Percentiles rank a stretch among this genome's conserved stretches.
Conservation (phyloP, 2,888 invertebrate species). For the Gibbula magus region DNA sequence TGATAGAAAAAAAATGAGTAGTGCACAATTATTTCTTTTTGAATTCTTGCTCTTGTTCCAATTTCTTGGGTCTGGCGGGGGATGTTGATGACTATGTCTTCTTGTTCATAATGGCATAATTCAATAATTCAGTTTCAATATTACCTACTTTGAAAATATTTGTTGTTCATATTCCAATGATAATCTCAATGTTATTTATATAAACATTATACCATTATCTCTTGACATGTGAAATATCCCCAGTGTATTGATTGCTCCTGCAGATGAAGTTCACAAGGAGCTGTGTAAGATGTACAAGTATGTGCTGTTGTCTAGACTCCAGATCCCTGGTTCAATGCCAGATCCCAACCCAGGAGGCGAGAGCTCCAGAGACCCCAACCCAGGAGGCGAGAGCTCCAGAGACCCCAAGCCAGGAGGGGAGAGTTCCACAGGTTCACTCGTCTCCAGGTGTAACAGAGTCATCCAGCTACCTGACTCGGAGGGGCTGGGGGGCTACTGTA, state of each 20-base stretch:
- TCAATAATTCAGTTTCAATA: too few relatives aligned
- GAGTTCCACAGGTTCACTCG: background rate
- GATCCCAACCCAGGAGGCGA: background rate
- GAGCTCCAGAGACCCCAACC: background rate
- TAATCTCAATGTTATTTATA: too few relatives aligned
- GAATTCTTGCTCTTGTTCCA: too few relatives aligned
- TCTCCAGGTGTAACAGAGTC: slow-evolving; percentile 47
- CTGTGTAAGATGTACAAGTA: slow-evolving; percentile 26
- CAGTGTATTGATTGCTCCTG: background rate
- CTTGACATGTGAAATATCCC: too few relatives aligned
- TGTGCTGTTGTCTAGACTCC: slow-evolving; percentile 38
- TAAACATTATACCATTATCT: too few relatives aligned
- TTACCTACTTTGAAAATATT: too few relatives aligned
- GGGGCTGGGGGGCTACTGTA: slow-evolving; percentile 78
- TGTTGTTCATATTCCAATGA: too few relatives aligned
- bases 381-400: background rate
- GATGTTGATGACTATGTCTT: too few relatives aligned
- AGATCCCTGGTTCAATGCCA: slow-evolving; percentile 11
- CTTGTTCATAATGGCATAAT: too few relatives aligned
- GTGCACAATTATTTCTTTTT: too few relatives aligned
- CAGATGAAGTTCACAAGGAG: slow-evolving; percentile 39
- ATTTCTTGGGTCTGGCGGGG: too few relatives aligned
- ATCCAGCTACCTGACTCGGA: slow-evolving; percentile 44
- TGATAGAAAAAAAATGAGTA: too few relatives aligned
- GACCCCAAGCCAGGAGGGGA: background rate